Percentiles rank a stretch among this genome's conserved stretches.
phyloP scores from a whole-genome alignment of 37 sponge, comb jelly and placozoan species.

The Halichondria panicea region DNA sequence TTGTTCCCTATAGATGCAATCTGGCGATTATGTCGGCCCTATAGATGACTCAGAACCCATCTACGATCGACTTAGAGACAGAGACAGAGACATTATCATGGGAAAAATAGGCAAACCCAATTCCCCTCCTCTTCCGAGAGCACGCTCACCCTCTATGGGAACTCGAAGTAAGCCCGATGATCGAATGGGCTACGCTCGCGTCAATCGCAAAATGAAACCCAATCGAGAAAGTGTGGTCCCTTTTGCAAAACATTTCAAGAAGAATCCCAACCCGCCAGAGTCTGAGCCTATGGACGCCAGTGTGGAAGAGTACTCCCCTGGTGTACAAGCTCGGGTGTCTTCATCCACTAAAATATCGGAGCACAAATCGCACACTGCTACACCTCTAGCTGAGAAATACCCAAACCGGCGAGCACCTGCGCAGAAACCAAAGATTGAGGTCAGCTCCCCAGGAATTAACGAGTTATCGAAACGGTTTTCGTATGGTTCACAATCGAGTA shows the following conservation, averaged over 20 bases:
- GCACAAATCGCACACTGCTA: slow-evolving; percentile 17
- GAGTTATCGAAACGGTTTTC: slow-evolving; percentile 34
- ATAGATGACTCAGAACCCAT: slow-evolving; percentile 42
- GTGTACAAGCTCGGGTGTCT: slow-evolving; percentile 10
- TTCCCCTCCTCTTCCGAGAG: background rate
- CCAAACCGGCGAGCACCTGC: too few relatives aligned
- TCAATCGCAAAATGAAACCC: slow-evolving; percentile 1
- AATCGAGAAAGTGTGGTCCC: slow-evolving; percentile 39
- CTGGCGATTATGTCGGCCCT: background rate
- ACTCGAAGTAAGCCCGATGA: background rate
- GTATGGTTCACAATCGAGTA: background rate
- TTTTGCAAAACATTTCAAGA: slow-evolving; percentile 37
- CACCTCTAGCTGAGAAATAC: slow-evolving; percentile 32
- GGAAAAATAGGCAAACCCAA: background rate
- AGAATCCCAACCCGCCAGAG: background rate
- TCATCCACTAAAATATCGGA: slow-evolving; percentile 11
- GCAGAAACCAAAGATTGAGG: background rate
- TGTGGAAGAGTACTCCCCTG: slow-evolving; percentile 18
- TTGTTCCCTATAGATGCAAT: slow-evolving; percentile 1
- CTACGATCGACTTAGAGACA: slow-evolving; percentile 32
- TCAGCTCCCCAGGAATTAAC: slow-evolving; percentile 25
- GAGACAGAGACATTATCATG: background rate
- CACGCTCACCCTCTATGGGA: too few relatives aligned
- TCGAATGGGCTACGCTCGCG: background rate
- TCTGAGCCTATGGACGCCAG: slow-evolving; percentile 30